phyloP scores from a whole-genome alignment of 2,797 vertebrate genomes.

The Melanitta fusca region DNA sequence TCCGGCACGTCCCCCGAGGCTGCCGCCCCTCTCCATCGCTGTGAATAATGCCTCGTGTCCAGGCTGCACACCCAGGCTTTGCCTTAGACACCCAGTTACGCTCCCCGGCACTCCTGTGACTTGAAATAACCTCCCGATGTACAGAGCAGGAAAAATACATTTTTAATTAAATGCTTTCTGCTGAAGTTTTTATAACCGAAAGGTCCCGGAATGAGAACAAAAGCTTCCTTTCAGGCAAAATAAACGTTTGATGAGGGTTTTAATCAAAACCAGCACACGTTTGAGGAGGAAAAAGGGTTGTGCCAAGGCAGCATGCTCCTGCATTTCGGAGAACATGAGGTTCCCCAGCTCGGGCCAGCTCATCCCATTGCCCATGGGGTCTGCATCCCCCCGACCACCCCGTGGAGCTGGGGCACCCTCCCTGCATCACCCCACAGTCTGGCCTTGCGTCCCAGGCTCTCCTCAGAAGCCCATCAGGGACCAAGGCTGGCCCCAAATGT shows the following conservation, averaged over 20 bases:
- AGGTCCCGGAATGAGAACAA: slow-evolving; percentile 47
- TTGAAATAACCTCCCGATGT: not conserved
- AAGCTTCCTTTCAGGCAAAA: slow-evolving; percentile 54
- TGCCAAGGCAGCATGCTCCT: not conserved
- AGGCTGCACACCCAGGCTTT: not conserved
- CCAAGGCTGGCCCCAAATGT: not conserved
- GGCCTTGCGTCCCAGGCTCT: not conserved
- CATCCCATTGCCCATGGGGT: not conserved
- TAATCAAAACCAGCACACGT: slow-evolving; percentile 30
- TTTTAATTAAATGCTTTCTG: not conserved
- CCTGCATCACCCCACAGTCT: not conserved
- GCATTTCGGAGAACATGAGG: not conserved
- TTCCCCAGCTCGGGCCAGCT: not conserved
- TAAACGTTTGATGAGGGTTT: slow-evolving; percentile 21
- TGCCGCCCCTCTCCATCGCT: not conserved
- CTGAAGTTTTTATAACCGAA: slow-evolving; percentile 11
- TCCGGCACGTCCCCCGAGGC: not conserved
- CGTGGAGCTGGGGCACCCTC: no score
- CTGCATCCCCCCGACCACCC: not conserved
- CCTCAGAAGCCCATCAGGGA: not conserved
- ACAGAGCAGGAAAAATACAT: not conserved
- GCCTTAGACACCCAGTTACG: rapidly evolving
- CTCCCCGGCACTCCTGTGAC: rapidly evolving
- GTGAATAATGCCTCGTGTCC: no score
- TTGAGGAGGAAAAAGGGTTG: not conserved